phyloP scores from a whole-genome alignment of 2,888 invertebrate species.

The Pilophorus perplexus region DNA sequence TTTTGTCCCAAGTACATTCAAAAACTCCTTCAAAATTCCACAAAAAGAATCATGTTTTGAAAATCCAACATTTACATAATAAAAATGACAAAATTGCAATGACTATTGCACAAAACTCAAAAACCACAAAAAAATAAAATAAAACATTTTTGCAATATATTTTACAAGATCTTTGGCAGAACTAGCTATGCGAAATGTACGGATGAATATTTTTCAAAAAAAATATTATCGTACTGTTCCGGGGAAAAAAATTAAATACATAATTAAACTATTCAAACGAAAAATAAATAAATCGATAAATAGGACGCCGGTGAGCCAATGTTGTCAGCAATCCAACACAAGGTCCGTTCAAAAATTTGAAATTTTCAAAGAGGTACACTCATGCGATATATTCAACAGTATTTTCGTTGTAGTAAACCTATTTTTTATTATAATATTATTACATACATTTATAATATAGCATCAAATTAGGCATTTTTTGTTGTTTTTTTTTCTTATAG shows the following conservation, averaged over 20 bases:
- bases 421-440: slow-evolving; percentile 39
- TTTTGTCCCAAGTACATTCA: not conserved
- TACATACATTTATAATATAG: slow-evolving; percentile 40
- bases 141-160: slow-evolving; percentile 28
- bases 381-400: slow-evolving; percentile 3
- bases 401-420: slow-evolving; percentile 46
- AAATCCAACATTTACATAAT: not conserved
- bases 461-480: slow-evolving; percentile 37
- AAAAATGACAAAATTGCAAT: slow-evolving; percentile 36
- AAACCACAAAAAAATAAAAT: slow-evolving; percentile 22
- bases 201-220: slow-evolving; percentile 11
- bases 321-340: no score
- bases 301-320: no score
- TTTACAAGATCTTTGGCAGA: slow-evolving; percentile 47
- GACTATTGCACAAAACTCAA: slow-evolving; percentile 43
- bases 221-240: not conserved
- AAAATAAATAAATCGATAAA: not conserved
- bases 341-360: slow-evolving; percentile 17
- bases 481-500: slow-evolving; percentile 32
- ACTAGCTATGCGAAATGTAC: slow-evolving; percentile 44
- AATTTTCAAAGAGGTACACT: slow-evolving; percentile 10
- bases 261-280: slow-evolving; percentile 36
- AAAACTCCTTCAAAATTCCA: not conserved
- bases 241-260: slow-evolving; percentile 10
- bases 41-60: not conserved